Conservation (phyloP, 2,888 invertebrate species). For the Molanna angustata region DNA sequence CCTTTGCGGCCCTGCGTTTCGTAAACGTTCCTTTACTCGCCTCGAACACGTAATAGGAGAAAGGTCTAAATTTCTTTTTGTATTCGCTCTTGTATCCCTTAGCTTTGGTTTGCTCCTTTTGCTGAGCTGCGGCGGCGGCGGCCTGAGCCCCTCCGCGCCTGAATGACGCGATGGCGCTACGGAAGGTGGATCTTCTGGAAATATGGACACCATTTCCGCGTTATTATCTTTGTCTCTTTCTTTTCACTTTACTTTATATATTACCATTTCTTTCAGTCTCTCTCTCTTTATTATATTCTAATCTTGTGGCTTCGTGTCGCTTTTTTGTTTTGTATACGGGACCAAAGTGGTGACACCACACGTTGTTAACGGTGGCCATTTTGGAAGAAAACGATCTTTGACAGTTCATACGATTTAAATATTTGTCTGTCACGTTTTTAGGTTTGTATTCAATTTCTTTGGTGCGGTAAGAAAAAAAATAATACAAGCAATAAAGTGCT, state of each 20-base stretch:
- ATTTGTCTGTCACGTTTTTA: no score
- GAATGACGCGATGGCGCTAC: conserved; percentile 48
- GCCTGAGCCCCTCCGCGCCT: conserved; percentile 14
- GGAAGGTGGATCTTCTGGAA: conserved; percentile 59
- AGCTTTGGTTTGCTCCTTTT: conserved; percentile 39
- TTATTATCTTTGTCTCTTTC: conserved; percentile 8
- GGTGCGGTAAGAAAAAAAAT: no score
- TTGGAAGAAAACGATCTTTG: no score
- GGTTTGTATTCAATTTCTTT: no score
- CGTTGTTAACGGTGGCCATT: no score
- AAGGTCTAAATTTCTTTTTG: conserved; percentile 79
- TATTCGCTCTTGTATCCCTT: conserved; percentile 74
- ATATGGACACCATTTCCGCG: conserved; percentile 20
- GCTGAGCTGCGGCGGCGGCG: conserved; percentile 29
- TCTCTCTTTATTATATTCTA: conserved; percentile 1
- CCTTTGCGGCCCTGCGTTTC: conserved; percentile 55
- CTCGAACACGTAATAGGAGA: conserved; percentile 75
- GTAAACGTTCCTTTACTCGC: conserved; percentile 67
- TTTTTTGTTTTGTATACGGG: no score
- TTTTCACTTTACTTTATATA: neutral
- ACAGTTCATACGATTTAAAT: no score
- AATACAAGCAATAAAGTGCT: no score
- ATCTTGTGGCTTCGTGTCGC: neutral
- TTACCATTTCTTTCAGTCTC: neutral
- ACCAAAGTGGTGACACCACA: no score